Conservation (phyloP, 92 coral and sea anemone genomes). For the Phymanthus crucifer region DNA sequence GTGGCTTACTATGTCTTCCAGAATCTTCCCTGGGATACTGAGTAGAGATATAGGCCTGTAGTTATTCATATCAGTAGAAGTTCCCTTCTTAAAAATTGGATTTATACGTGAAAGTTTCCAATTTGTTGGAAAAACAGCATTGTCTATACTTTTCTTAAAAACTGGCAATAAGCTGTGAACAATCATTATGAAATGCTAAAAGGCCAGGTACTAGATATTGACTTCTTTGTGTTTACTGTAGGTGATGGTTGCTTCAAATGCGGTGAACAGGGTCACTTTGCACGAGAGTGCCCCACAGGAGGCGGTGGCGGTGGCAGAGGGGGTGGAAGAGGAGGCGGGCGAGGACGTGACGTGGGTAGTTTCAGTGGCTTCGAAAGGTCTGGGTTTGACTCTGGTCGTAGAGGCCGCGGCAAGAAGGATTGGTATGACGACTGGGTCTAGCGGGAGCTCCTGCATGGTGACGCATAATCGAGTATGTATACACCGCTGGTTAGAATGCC, state of each 20-base stretch:
- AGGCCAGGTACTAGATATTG: not conserved
- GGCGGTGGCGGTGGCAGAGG: conserved; percentile 67
- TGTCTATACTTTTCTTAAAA: too few relatives aligned
- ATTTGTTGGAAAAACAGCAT: too few relatives aligned
- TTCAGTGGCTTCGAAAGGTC: conserved; percentile 12
- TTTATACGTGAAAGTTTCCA: too few relatives aligned
- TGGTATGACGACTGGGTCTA: conserved; percentile 1
- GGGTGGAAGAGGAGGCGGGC: conserved; percentile 70
- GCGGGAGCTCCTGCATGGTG: too few relatives aligned
- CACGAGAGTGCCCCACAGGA: conserved; percentile 90
- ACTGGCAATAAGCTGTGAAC: too few relatives aligned
- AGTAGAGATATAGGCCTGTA: too few relatives aligned
- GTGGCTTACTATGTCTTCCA: too few relatives aligned
- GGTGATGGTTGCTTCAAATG: conserved; percentile 97
- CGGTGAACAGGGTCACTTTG: conserved; percentile 90
- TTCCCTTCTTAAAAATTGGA: too few relatives aligned
- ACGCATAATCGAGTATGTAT: not conserved
- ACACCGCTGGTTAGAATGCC: not conserved
- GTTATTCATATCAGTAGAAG: too few relatives aligned
- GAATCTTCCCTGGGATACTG: too few relatives aligned
- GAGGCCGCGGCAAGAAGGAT: conserved; percentile 11
- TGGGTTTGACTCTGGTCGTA: conserved; percentile 6
- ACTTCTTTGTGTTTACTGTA: conserved; percentile 24
- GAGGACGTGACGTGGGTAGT: conserved; percentile 32
- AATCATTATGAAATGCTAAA: not conserved